These are phyloP conservation scores for Poeciliopsis turneri DNA, from an alignment of 2,797 vertebrate species.

Conservation along the genomic window DNA sequence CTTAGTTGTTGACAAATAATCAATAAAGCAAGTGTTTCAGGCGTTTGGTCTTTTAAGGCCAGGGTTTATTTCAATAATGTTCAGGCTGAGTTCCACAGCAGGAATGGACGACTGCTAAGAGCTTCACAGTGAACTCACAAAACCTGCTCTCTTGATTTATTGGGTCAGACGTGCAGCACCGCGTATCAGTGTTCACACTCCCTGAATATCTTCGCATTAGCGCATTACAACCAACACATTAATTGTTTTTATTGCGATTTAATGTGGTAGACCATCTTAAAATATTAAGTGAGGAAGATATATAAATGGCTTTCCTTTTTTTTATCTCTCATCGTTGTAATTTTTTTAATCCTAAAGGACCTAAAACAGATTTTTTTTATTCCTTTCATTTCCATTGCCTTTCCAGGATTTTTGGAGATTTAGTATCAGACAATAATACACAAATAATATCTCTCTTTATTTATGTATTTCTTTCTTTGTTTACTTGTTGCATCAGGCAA, in stretches of 20 bases:
- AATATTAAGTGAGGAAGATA: not conserved
- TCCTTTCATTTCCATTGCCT: not conserved
- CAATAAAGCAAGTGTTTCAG: constrained; percentile 51
- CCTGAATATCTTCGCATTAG: not conserved
- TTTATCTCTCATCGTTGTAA: not conserved
- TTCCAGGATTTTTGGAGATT: not conserved
- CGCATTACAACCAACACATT: not conserved
- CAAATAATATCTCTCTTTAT: not conserved
- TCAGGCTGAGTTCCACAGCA: constrained; percentile 47
- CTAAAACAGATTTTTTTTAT: not conserved
- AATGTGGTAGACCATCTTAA: not conserved
- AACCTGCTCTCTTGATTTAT: constrained; percentile 27
- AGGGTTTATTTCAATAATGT: constrained; percentile 52
- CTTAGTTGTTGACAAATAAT: constrained; percentile 50
- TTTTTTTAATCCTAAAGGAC: not conserved
- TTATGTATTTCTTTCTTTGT: not conserved
- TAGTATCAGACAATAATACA: not conserved
- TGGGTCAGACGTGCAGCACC: constrained; percentile 18
- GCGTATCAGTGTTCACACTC: constrained; percentile 7
- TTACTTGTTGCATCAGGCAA: not conserved
- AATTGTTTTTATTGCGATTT: not conserved
- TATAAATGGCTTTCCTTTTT: not conserved
- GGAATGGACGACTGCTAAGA: constrained; percentile 54
- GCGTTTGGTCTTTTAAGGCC: constrained; percentile 55
- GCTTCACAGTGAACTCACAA: constrained; percentile 33